phyloP scores from a whole-genome alignment of 2,797 vertebrate species.

The Halcyon smyrnensis region DNA sequence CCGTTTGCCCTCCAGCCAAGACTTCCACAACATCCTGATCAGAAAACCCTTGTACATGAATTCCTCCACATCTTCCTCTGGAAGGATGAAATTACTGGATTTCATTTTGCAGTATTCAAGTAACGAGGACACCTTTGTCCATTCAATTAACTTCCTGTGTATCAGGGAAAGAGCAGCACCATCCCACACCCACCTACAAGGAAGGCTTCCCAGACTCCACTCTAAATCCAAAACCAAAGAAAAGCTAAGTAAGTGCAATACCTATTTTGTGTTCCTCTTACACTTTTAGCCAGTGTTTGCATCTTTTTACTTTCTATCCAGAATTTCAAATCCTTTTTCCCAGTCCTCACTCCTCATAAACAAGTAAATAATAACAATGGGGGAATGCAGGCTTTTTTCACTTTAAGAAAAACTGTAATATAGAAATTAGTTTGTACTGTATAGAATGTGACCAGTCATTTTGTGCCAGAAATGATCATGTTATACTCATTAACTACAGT shows the following conservation, averaged over 20 bases:
- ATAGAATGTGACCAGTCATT: background rate
- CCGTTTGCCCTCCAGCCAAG: background rate
- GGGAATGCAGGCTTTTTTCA: background rate
- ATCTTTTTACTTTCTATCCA: background rate
- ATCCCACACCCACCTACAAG: background rate
- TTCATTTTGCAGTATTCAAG: background rate
- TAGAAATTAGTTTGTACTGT: background rate
- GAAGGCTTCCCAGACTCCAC: background rate
- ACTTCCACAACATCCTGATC: background rate
- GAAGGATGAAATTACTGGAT: background rate
- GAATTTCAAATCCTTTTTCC: background rate
- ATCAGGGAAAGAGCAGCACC: background rate
- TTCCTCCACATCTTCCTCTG: background rate
- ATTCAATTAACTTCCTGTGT: background rate
- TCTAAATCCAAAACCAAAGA: background rate
- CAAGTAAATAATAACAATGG: background rate
- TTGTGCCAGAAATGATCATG: background rate
- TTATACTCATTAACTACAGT: conserved; percentile 21
- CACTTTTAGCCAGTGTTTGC: background rate
- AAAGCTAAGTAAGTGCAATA: background rate
- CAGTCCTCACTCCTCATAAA: background rate
- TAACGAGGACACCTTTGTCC: background rate
- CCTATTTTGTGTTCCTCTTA: background rate
- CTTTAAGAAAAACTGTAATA: background rate
- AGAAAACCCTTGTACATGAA: background rate